These are phyloP conservation scores for Ennomos quercinarius DNA, from an alignment of 2,888 invertebrate genomes.

Conservation along the genomic window DNA sequence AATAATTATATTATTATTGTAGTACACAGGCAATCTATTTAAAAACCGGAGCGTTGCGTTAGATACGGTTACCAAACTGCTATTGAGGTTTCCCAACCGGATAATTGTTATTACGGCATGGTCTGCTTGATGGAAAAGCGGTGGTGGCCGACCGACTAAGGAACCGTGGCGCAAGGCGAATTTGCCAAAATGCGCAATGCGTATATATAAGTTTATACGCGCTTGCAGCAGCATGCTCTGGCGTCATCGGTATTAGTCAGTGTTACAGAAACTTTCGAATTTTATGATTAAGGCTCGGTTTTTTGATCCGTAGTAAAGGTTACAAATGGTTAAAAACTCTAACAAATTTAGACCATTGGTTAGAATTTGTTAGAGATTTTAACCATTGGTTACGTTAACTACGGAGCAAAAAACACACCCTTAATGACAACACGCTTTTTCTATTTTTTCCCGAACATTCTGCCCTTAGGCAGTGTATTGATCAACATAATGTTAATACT, in stretches of 20 bases:
- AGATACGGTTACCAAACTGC: conserved; percentile 48
- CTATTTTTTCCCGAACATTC: too few species aligned
- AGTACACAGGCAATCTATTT: conserved; percentile 27
- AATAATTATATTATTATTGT: conserved; percentile 23
- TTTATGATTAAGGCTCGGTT: conserved; percentile 10
- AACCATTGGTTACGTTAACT: too few species aligned
- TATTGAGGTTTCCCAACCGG: conserved; percentile 39
- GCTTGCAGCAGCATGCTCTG: conserved; percentile 1
- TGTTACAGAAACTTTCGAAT: conserved; percentile 7
- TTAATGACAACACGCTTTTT: too few species aligned
- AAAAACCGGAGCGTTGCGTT: conserved; percentile 45
- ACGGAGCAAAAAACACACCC: too few species aligned
- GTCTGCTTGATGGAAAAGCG: conserved; percentile 31
- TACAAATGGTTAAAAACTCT: too few species aligned
- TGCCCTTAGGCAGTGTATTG: too few species aligned
- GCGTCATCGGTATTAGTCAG: conserved; percentile 11
- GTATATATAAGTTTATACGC: conserved; percentile 20
- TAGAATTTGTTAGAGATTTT: too few species aligned
- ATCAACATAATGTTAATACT: too few species aligned
- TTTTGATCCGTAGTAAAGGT: too few species aligned
- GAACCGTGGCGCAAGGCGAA: conserved; percentile 32
- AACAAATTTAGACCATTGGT: too few species aligned
- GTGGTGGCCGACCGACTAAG: neutral
- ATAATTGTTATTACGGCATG: conserved; percentile 42
- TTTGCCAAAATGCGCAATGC: conserved; percentile 32